Percentiles rank a stretch among this genome's conserved stretches.
Conservation (phyloP, 2,888 invertebrate genomes). For the Xiphydria camelus region DNA sequence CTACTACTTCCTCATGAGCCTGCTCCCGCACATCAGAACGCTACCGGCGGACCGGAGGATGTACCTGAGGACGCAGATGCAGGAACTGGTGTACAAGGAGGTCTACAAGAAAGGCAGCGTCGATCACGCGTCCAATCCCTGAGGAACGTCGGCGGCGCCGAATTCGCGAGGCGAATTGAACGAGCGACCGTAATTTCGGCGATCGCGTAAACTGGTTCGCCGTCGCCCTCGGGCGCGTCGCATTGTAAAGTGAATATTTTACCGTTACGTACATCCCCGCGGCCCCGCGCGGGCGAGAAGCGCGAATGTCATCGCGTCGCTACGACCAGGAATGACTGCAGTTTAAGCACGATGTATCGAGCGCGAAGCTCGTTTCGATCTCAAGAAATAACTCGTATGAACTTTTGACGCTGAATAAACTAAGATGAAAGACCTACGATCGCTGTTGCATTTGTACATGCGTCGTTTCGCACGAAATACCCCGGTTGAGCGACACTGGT, state of each 20-base stretch:
- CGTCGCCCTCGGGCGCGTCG: background rate
- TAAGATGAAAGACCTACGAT: background rate
- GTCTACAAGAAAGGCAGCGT: slow-evolving; percentile 41
- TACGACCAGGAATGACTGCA: no score
- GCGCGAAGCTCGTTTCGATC: no score
- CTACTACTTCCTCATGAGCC: slow-evolving; percentile 56
- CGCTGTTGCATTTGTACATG: no score
- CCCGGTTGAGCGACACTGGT: slow-evolving; percentile 41
- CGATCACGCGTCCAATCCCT: slow-evolving; percentile 24
- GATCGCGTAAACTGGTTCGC: no score
- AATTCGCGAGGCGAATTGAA: no score
- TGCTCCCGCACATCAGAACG: slow-evolving; percentile 51
- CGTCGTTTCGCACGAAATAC: background rate
- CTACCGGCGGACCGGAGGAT: slow-evolving; percentile 51
- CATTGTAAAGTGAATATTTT: background rate
- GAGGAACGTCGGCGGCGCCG: slow-evolving; percentile 5
- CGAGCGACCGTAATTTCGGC: no score
- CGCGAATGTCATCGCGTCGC: no score
- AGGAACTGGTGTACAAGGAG: slow-evolving; percentile 53
- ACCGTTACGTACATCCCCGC: background rate
- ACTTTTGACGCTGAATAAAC: background rate
- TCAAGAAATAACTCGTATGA: no score
- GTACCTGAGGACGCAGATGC: slow-evolving; percentile 54
- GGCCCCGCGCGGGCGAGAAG: background rate
- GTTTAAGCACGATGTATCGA: no score